Conservation (phyloP, 1,140 invertebrate genomes). For the Nasonia longicornis region DNA sequence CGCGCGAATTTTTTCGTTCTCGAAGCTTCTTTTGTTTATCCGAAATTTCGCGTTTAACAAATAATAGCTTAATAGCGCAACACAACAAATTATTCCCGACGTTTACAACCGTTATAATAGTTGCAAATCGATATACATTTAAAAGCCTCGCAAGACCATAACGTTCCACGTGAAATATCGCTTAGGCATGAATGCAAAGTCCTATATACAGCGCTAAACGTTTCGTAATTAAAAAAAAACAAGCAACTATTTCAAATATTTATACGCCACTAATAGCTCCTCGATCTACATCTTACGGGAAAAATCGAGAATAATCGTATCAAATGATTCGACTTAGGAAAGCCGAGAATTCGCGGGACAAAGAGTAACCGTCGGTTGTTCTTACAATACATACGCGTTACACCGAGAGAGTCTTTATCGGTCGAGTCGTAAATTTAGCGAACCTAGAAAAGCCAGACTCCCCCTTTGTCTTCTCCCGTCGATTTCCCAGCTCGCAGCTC, state of each 20-base stretch:
- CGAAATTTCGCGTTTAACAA: background rate
- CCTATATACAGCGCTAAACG: background rate
- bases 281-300: background rate
- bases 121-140: background rate
- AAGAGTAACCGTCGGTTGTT: background rate
- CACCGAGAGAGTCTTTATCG: background rate
- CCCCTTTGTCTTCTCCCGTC: background rate
- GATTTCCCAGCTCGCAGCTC: background rate
- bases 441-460: background rate
- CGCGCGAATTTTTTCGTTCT: background rate
- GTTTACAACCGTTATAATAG: background rate
- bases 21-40: too few species aligned
- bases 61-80: background rate
- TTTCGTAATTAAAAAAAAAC: background rate
- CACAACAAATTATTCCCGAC: background rate
- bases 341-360: background rate
- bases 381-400: too few species aligned
- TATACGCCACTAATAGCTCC: background rate
- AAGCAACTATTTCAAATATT: background rate
- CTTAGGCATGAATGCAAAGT: background rate
- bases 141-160: background rate
- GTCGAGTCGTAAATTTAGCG: background rate
- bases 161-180: background rate
- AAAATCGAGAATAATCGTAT: background rate
- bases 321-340: background rate